Percentiles rank a stretch among this genome's conserved stretches.
Conservation (phyloP, 2,113 vertebrate species). For the Ptychochromis oligacanthus region DNA sequence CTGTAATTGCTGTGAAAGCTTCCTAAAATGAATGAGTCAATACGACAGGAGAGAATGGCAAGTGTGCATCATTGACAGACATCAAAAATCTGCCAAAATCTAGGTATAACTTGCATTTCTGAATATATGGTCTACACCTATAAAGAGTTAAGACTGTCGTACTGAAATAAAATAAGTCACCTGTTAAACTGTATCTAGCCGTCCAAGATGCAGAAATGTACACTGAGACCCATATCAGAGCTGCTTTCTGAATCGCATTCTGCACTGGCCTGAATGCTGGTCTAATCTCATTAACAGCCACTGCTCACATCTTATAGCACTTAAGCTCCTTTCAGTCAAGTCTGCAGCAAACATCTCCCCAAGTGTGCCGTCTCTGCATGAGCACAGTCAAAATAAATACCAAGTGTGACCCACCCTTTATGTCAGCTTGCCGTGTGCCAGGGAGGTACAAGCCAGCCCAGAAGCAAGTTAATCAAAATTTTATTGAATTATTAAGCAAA, state of each 20-base stretch:
- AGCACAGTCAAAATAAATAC: slow-evolving; percentile 43
- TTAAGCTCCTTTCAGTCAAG: slow-evolving; percentile 77
- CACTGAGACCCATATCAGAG: slow-evolving; percentile 71
- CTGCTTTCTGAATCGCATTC: slow-evolving; percentile 80
- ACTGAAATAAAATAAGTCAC: not conserved
- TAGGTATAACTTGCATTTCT: not conserved
- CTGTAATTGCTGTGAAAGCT: not conserved
- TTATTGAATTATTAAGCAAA: slow-evolving; percentile 44
- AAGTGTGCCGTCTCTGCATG: slow-evolving; percentile 47
- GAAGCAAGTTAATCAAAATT: slow-evolving; percentile 45
- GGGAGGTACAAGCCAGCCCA: slow-evolving; percentile 21
- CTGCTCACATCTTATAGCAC: slow-evolving; percentile 73
- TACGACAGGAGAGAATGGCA: no score
- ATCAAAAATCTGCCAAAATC: not conserved
- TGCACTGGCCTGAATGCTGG: slow-evolving; percentile 64
- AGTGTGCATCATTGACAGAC: no score
- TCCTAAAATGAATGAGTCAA: no score
- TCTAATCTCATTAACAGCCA: slow-evolving; percentile 77
- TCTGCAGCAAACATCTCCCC: slow-evolving; percentile 68
- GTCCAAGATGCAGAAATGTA: slow-evolving; percentile 16
- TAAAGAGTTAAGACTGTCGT: not conserved
- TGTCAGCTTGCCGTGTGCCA: slow-evolving; percentile 12
- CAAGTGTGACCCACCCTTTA: slow-evolving; percentile 11
- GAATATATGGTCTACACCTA: slow-evolving; percentile 24
- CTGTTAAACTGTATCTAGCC: not conserved